These are phyloP conservation scores for Xestia xanthographa DNA, from an alignment of 2,888 invertebrate species.

Conservation along the genomic window DNA sequence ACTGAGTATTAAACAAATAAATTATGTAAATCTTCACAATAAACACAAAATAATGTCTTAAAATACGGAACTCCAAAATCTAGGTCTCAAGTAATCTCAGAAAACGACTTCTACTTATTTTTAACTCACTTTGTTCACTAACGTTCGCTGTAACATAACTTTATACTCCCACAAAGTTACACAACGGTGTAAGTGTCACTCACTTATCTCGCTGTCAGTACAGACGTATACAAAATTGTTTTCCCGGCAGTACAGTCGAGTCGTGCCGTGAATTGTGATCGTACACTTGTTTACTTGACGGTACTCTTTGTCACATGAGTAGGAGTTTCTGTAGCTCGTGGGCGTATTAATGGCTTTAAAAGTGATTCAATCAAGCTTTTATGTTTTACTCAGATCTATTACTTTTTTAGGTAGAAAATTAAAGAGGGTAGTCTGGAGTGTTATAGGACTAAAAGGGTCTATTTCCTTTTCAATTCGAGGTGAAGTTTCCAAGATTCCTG, in stretches of 20 bases:
- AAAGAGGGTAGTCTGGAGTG: not conserved
- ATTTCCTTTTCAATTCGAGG: not conserved
- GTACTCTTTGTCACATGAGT: conserved; percentile 70
- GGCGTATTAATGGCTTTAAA: conserved; percentile 47
- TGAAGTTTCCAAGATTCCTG: not conserved
- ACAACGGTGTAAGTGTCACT: conserved; percentile 63
- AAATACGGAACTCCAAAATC: not conserved
- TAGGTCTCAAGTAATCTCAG: not conserved
- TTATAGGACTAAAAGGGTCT: no score
- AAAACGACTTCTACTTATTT: not conserved
- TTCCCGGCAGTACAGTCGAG: conserved; percentile 68
- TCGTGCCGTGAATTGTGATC: conserved; percentile 76
- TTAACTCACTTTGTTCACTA: not conserved
- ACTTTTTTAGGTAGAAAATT: not conserved
- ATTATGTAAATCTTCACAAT: not conserved
- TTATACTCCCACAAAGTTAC: conserved; percentile 32
- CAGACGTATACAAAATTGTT: conserved; percentile 79
- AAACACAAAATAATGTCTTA: not conserved
- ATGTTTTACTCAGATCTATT: conserved; percentile 1
- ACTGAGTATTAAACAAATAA: not conserved
- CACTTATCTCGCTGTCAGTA: conserved; percentile 70
- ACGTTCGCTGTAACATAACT: not conserved
- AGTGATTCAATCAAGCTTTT: conserved; percentile 54
- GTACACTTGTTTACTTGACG: conserved; percentile 71
- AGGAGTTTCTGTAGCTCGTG: conserved; percentile 54